Evolutionary conservation across 2,113 vertebrate genomes (phyloP), one percentile per base, ranked within the genome.

Genomic region (Macquaria ambigua): DNA sequence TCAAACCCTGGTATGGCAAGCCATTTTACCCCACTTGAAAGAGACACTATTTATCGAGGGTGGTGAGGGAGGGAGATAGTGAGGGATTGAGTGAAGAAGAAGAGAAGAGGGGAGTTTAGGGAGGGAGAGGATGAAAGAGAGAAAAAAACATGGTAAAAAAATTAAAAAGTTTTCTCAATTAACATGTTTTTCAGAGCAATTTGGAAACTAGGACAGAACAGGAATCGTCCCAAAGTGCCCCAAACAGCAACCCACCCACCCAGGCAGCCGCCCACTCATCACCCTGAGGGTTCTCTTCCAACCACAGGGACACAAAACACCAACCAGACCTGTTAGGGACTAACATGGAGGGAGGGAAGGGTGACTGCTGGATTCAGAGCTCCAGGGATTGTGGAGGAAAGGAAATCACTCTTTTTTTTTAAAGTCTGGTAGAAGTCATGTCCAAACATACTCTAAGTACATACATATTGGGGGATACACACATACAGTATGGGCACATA

Each of bases 201-300:
- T 83, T 84, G 41, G 58, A 91, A 87, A 91, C 74, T 92, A 90
- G 90, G 88, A 73, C 90, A 93, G 83, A 43, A 46, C 39, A 71
- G 28, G 66, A 75, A 81, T 84, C 34, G 41, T 73, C 69, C 50
- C 62, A 77, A 84, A 61, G 25, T 53, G 52, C 15, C 55, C 56
- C 3, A 15, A 79, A 81, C 76, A 89, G n/a, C 53, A 61, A 52
- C 23, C 62, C 75, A 72, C 53, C 59, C 67, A 71, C 43, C 25
- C 28, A 88, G 18, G 34, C 48, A 61, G 20, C 43, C 25, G 7
- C 75, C 61, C 70, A 70, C 61, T 67, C 48, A 80, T 80, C 80
- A 90, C 80, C 63, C 63, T 18, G 80, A 80, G 74, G 76, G 67
- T 82, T 74, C 66, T 58, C 68, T 46, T 64, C 64, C 70, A 82